phyloP scores from a whole-genome alignment of 2,797 vertebrate genomes.

The Steatocranus sp. region DNA sequence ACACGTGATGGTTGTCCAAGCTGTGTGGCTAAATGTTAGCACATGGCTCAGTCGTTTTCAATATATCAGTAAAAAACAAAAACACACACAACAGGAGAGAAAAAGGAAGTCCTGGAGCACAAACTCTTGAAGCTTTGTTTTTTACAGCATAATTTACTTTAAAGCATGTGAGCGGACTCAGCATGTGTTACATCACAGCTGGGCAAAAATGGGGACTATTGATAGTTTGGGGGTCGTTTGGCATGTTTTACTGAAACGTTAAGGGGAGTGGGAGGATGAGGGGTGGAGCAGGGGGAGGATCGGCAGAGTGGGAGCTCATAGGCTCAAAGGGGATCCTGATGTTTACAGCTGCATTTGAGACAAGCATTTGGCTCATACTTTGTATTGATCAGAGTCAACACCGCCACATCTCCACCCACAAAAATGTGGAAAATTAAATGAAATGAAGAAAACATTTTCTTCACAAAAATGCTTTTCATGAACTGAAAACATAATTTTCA shows the following conservation, averaged over 20 bases:
- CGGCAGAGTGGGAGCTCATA: constrained; percentile 52
- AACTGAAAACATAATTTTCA: background rate
- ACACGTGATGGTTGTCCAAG: background rate
- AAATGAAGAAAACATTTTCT: background rate
- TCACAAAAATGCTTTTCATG: background rate
- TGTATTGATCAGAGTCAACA: constrained; percentile 22
- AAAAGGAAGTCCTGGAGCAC: background rate
- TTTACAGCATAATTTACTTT: background rate
- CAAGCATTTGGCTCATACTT: constrained; percentile 22
- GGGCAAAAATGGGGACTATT: background rate
- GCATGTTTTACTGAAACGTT: background rate
- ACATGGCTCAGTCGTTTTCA: background rate
- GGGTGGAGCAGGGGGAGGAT: constrained; percentile 71
- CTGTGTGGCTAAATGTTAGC: background rate
- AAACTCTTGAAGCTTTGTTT: background rate
- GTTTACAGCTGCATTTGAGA: constrained; percentile 36
- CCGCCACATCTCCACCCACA: background rate
- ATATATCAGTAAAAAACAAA: background rate
- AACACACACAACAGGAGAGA: background rate
- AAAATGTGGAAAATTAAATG: background rate
- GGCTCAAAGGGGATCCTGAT: constrained; percentile 49
- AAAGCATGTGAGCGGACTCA: background rate
- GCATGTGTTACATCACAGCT: background rate
- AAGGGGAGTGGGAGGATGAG: background rate
- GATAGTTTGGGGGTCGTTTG: background rate